Evolutionary conservation across 2,888 invertebrate species (phyloP), one percentile per base, ranked within the genome.

Genomic region (Oxyscelio sp.): DNA sequence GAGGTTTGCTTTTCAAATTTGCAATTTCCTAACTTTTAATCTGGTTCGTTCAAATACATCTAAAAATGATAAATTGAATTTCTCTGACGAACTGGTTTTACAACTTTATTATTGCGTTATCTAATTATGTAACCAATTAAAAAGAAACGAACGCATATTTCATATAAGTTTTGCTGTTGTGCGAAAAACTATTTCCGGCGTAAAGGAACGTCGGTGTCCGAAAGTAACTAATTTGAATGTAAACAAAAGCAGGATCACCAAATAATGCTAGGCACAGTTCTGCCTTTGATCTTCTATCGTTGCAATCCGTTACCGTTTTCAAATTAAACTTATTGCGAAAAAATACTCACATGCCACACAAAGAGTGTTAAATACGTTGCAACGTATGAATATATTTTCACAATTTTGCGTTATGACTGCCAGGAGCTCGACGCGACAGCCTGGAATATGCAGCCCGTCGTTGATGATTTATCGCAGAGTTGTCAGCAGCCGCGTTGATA

Each of bases 381-480:
- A 34, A 17, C 27, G 75, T 15, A 38, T 45, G 59, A 38, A 48
- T 56, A 54, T 17, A 63, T 66, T 83, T 71, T 75, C 40, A 56
- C 56, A 74, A 59, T 73, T 78, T 56, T 19, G 17, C 71, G 63
- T 82, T 77, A 59, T 59, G 66, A 73, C 70, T 61, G 58, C 40
- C 56, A 70, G 78, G 27, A 78, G 52, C 40, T 54, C 61, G 61
- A 34, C 40, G 63, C 71, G 48, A 17, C 61, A 65, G 71, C 19
- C 40, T 56, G 59, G 74, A 78, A 79, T 83, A 83, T 52, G 79
- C 61, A 61, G 74, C 65, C 79, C 71, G 80, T 75, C 66, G 80
- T 79, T 84, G 79, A 84, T 84, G 74, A 80, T 84, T 75, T 80
- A 80, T 80, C 84, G 71, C 38, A 21, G 45, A 59, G 70, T 80